Evolutionary conservation across 2,888 invertebrate species (phyloP).

Genomic region (Troides oblongomaculatus): DNA sequence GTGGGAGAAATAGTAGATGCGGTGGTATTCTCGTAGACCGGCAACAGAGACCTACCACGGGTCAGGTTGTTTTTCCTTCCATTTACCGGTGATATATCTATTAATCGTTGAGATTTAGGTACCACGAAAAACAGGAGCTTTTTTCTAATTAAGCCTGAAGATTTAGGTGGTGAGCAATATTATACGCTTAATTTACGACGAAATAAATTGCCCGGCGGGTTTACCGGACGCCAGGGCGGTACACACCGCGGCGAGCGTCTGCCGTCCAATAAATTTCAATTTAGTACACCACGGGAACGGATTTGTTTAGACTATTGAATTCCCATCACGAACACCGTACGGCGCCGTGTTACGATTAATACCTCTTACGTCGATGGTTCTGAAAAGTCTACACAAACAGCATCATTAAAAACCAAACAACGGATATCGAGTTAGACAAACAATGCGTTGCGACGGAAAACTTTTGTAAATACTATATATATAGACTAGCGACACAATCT

Average conservation of each 20-base stretch:
- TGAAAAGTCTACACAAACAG: not conserved
- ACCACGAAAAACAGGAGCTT: conserved; percentile 13
- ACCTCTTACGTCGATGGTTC: conserved; percentile 9
- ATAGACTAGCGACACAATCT: too few species aligned
- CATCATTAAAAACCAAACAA: not conserved
- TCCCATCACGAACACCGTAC: conserved; percentile 11
- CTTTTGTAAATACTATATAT: too few species aligned
- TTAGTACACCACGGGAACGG: conserved; percentile 20
- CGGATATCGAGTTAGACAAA: too few species aligned
- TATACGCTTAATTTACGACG: conserved; percentile 27
- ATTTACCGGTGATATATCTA: conserved; percentile 10
- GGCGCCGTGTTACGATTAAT: conserved; percentile 18
- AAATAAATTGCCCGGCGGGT: conserved; percentile 24
- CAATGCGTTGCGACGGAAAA: too few species aligned
- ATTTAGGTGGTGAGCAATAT: conserved; percentile 26
- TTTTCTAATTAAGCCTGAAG: conserved; percentile 27
- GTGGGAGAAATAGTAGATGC: too few species aligned
- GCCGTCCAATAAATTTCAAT: conserved; percentile 27
- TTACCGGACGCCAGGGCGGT: conserved; percentile 12
- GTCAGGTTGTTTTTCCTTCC: not conserved
- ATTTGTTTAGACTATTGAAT: conserved; percentile 27
- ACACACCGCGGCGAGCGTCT: conserved; percentile 13
- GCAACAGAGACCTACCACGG: too few species aligned
- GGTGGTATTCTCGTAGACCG: too few species aligned
- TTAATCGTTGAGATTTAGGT: not conserved